These are phyloP conservation scores for Oscheius onirici DNA, from an alignment of 2,888 invertebrate genomes.

Conservation along the genomic window DNA sequence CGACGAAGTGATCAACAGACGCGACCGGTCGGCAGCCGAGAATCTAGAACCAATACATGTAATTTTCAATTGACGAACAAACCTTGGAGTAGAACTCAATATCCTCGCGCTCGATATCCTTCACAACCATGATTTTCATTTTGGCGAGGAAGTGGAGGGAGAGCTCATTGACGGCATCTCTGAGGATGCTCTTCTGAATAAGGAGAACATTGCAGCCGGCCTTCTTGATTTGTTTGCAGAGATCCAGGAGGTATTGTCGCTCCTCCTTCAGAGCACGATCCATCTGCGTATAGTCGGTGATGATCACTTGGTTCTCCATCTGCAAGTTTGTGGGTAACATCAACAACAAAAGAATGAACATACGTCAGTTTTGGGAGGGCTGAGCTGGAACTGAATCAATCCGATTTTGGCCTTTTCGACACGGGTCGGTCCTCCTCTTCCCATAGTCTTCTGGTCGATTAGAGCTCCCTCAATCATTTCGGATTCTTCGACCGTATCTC, in stretches of 20 bases:
- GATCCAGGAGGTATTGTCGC: slow-evolving; percentile 94
- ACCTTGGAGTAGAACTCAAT: slow-evolving; percentile 94
- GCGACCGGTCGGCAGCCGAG: slow-evolving; percentile 84
- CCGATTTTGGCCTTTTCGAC: slow-evolving; percentile 98
- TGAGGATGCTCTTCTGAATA: slow-evolving; percentile 83
- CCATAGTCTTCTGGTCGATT: slow-evolving; percentile 87
- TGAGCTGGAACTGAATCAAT: slow-evolving; percentile 98
- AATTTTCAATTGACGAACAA: background rate
- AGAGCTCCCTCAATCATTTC: slow-evolving; percentile 94
- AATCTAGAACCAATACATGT: slow-evolving; percentile 42
- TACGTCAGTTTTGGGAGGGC: slow-evolving; percentile 97
- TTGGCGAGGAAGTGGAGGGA: slow-evolving; percentile 98
- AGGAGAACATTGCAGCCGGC: slow-evolving; percentile 96
- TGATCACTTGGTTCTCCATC: slow-evolving; percentile 92
- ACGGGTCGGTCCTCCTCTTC: slow-evolving; percentile 87
- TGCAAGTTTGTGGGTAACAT: slow-evolving; percentile 70
- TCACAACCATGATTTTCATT: slow-evolving; percentile 97
- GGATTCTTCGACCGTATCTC: slow-evolving; percentile 81
- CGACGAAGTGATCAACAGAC: slow-evolving; percentile 93
- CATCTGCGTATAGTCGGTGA: slow-evolving; percentile 99
- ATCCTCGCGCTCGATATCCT: slow-evolving; percentile 97
- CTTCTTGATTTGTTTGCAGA: slow-evolving; percentile 98
- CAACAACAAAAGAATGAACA: slow-evolving; percentile 70
- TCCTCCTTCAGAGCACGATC: slow-evolving; percentile 97
- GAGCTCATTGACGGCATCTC: slow-evolving; percentile 95